Conservation (phyloP, 2,797 vertebrate genomes). For the Rhinella marina region DNA sequence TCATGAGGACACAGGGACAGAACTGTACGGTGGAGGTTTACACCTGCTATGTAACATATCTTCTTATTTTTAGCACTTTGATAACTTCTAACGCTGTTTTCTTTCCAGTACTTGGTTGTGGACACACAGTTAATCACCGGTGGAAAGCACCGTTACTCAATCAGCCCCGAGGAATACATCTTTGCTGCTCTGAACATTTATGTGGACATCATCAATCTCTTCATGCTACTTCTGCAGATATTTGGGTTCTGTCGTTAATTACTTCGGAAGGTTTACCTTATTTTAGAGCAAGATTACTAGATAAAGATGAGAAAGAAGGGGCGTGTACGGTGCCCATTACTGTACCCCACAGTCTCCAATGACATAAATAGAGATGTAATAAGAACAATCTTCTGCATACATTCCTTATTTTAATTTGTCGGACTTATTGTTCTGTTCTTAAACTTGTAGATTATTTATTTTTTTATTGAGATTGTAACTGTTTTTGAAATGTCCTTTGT, state of each 20-base stretch:
- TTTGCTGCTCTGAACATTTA: conserved; percentile 84
- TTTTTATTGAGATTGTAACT: background rate
- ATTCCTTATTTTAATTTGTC: background rate
- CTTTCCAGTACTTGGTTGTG: conserved; percentile 81
- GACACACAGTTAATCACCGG: conserved; percentile 83
- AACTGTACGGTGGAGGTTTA: background rate
- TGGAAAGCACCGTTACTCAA: conserved; percentile 75
- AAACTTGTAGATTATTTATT: background rate
- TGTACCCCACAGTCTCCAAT: background rate
- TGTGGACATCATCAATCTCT: conserved; percentile 79
- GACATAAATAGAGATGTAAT: background rate
- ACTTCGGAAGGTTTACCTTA: no score
- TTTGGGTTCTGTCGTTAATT: conserved; percentile 63
- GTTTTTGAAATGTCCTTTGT: background rate
- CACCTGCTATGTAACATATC: background rate
- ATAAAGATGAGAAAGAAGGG: background rate
- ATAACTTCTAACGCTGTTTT: conserved; percentile 9
- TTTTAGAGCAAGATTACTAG: background rate
- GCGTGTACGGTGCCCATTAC: conserved; percentile 16
- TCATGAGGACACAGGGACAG: background rate
- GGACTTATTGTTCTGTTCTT: background rate
- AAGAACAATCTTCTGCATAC: background rate
- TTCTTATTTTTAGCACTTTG: background rate
- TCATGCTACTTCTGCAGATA: conserved; percentile 79
- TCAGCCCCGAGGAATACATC: conserved; percentile 83